Percentiles rank a stretch among this genome's conserved stretches.
Evolutionary conservation across 2,113 vertebrate species (phyloP).

Genomic region (Alaudala cheleensis): DNA sequence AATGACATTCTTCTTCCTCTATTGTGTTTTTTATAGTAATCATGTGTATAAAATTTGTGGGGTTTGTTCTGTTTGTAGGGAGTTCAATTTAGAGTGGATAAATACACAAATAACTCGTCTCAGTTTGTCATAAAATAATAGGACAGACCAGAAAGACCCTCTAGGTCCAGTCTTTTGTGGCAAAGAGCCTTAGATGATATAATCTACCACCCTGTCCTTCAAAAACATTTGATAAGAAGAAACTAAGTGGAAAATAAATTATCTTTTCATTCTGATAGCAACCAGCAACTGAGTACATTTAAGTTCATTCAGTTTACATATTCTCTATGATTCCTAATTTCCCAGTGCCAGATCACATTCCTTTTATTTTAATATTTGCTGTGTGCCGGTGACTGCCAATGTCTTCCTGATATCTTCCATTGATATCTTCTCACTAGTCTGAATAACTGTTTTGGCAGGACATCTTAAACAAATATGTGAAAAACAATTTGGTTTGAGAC

Average conservation of each 20-base stretch:
- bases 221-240: background rate
- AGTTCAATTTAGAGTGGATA: background rate
- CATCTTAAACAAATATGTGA: background rate
- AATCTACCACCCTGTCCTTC: background rate
- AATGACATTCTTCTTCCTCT: background rate
- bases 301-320: background rate
- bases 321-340: background rate
- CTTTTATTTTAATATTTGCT: background rate
- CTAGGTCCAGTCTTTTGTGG: background rate
- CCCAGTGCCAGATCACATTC: background rate
- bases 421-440: background rate
- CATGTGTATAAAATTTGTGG: background rate
- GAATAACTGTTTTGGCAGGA: background rate
- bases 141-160: background rate
- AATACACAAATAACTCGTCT: background rate
- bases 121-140: background rate
- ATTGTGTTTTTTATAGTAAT: background rate
- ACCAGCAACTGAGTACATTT: background rate
- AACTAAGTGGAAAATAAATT: background rate
- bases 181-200: background rate
- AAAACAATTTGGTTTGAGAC: background rate
- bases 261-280: background rate
- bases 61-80: background rate
- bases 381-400: background rate
- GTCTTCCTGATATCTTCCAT: background rate